phyloP scores from a whole-genome alignment of 2,113 vertebrate species.

The Dicentrarchus labrax region DNA sequence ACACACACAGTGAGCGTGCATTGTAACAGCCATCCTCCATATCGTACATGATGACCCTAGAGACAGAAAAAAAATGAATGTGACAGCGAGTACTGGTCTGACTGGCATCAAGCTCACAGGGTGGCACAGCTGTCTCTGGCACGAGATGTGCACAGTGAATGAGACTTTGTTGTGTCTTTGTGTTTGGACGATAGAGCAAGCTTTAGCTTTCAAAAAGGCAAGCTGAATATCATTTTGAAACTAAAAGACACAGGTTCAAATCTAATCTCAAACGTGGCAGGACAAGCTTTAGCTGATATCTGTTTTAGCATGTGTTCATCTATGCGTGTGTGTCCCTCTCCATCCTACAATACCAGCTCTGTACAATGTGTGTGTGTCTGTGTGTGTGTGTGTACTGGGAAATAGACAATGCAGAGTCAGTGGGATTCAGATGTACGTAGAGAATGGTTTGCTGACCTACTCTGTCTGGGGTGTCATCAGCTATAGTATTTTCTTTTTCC shows the following conservation, averaged over 20 bases:
- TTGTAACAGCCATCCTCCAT: not conserved
- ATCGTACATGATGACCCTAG: not conserved
- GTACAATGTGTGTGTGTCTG: conserved; percentile 28
- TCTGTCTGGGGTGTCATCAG: not conserved
- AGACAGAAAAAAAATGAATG: conserved; percentile 9
- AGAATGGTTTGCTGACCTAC: conserved; percentile 28
- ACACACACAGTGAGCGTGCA: not conserved
- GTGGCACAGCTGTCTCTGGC: conserved; percentile 57
- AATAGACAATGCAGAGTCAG: conserved; percentile 37
- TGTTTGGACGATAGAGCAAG: not conserved
- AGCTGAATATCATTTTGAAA: conserved; percentile 1
- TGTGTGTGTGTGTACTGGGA: conserved; percentile 28
- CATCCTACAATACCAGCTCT: conserved; percentile 60
- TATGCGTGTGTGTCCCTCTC: conserved; percentile 21
- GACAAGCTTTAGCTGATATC: conserved; percentile 8
- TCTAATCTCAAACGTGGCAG: not conserved
- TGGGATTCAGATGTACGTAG: not conserved
- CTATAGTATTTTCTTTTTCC: conserved; percentile 11
- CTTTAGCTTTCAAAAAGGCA: not conserved
- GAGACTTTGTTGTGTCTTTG: conserved; percentile 23
- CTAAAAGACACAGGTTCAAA: conserved; percentile 8
- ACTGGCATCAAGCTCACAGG: conserved; percentile 46
- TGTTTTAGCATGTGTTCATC: conserved; percentile 9
- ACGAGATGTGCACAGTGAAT: conserved; percentile 39
- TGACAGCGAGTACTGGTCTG: conserved; percentile 32